Percentiles rank a stretch among this genome's conserved stretches.
Evolutionary conservation across 2,113 vertebrate genomes (phyloP).

Genomic region (Pelusios castaneus): DNA sequence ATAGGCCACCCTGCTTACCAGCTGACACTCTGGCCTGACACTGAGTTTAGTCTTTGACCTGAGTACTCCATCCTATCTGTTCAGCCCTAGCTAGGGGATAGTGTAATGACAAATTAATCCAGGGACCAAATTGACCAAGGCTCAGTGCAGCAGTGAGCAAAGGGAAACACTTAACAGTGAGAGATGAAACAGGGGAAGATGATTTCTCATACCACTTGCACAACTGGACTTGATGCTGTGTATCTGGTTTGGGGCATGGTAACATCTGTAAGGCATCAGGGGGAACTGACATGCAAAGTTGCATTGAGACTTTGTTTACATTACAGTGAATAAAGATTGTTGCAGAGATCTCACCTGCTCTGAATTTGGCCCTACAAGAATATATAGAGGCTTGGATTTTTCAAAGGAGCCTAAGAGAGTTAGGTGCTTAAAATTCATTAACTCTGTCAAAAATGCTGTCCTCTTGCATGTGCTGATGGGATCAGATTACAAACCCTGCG

Average conservation of each 20-base stretch:
- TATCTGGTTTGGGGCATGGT: fast-evolving
- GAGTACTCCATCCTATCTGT: neutral
- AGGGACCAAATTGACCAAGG: neutral
- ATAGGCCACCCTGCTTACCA: neutral
- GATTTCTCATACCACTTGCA: neutral
- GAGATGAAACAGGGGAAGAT: neutral
- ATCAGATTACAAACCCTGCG: fast-evolving
- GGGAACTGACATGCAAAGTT: fast-evolving
- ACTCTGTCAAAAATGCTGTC: neutral
- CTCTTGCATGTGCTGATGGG: fast-evolving
- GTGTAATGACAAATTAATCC: fast-evolving
- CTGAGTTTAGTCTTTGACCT: neutral
- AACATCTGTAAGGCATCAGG: neutral
- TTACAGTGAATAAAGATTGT: fast-evolving
- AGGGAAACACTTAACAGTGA: neutral
- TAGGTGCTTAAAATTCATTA: neutral
- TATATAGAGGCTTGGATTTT: fast-evolving
- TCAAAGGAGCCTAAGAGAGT: neutral
- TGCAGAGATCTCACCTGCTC: fast-evolving
- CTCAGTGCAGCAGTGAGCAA: neutral
- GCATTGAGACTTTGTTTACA: neutral
- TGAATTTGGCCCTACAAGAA: neutral
- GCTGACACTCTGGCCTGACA: neutral
- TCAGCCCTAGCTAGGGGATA: neutral
- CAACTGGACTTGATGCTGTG: neutral